Percentiles rank a stretch among this genome's conserved stretches.
Evolutionary conservation across 1,140 invertebrate genomes (phyloP).

Genomic region (Popillia japonica): DNA sequence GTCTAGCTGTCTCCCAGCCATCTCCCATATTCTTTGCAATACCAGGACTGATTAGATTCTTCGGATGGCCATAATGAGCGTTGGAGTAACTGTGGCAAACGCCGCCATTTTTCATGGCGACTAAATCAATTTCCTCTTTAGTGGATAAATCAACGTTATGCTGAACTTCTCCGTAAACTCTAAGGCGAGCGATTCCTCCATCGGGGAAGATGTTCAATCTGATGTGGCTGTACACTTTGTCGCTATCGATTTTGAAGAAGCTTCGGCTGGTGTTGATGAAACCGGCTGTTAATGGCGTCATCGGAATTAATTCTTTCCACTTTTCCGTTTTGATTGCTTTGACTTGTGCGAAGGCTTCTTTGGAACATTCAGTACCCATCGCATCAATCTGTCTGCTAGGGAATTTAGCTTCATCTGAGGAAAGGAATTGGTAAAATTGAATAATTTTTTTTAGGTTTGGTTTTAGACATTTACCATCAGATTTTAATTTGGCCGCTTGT

Average conservation of each 20-base stretch:
- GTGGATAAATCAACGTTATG: constrained; percentile 56
- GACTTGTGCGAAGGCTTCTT: constrained; percentile 62
- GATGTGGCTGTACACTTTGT: constrained; percentile 66
- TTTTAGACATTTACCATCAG: constrained; percentile 61
- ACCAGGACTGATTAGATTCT: constrained; percentile 68
- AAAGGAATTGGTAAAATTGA: not conserved
- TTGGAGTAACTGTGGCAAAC: constrained; percentile 68
- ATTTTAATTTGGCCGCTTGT: constrained; percentile 66
- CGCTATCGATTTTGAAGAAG: constrained; percentile 62
- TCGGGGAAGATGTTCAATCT: constrained; percentile 73
- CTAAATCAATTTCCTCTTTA: constrained; percentile 63
- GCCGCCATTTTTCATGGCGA: constrained; percentile 66
- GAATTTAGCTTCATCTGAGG: constrained; percentile 64
- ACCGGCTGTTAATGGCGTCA: constrained; percentile 65
- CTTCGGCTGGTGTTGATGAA: constrained; percentile 68
- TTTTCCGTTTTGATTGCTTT: constrained; percentile 63
- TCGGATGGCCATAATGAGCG: constrained; percentile 73
- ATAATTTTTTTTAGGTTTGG: too few relatives aligned
- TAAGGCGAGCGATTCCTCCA: constrained; percentile 71
- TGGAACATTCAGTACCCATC: constrained; percentile 65
- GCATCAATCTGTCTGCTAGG: constrained; percentile 59
- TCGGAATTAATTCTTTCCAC: constrained; percentile 69
- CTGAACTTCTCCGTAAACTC: constrained; percentile 67
- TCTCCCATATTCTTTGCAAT: constrained; percentile 68
- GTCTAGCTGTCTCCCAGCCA: constrained; percentile 76